phyloP scores from a whole-genome alignment of 1,140 invertebrate genomes.

The Lasioglossum albipes region DNA sequence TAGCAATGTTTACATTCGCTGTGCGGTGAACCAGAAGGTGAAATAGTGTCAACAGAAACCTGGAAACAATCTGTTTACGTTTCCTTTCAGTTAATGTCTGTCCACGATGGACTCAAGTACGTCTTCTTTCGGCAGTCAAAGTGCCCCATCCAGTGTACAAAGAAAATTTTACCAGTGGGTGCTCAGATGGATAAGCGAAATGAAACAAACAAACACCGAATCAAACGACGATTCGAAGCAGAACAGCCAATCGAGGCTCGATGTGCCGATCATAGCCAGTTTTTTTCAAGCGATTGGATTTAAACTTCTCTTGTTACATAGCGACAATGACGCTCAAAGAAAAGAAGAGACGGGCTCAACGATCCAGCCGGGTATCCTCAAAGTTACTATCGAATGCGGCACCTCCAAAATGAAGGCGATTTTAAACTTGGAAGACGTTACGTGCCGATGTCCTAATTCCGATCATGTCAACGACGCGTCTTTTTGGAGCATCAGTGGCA shows the following conservation, averaged over 20 bases:
- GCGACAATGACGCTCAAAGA: background rate
- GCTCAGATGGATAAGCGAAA: constrained; percentile 62
- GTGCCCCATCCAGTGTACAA: constrained; percentile 10
- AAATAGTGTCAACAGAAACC: constrained; percentile 26
- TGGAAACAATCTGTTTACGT: background rate
- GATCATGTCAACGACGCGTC: constrained; percentile 65
- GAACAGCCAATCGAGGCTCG: background rate
- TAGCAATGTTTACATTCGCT: no score
- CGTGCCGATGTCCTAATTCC: constrained; percentile 67
- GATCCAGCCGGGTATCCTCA: constrained; percentile 26
- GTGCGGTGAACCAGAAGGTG: no score
- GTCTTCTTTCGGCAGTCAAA: background rate
- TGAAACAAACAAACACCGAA: background rate
- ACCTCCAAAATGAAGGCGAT: constrained; percentile 70
- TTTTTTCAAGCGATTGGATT: constrained; percentile 36
- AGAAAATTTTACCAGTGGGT: constrained; percentile 67
- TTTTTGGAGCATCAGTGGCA: constrained; percentile 73
- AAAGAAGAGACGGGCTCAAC: background rate
- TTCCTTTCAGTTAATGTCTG: constrained; percentile 6
- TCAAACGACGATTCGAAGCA: background rate
- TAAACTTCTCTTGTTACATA: constrained; percentile 30
- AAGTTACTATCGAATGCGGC: constrained; percentile 69
- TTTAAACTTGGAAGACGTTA: constrained; percentile 67
- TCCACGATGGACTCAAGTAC: constrained; percentile 12
- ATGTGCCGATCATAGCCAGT: constrained; percentile 10